phyloP scores from a whole-genome alignment of 2,888 invertebrate genomes.

The Allygus modestus region DNA sequence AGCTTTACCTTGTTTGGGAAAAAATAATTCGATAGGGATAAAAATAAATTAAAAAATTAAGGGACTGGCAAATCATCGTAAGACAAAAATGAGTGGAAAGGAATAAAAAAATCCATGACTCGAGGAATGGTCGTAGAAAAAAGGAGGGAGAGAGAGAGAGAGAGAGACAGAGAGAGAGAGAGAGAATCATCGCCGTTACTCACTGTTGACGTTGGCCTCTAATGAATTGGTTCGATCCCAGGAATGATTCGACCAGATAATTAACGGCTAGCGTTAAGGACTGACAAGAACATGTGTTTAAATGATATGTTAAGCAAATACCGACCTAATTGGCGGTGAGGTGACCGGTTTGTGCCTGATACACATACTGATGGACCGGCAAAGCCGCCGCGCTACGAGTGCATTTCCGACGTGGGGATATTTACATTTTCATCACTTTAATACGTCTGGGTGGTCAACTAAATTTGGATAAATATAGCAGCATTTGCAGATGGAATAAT shows the following conservation, averaged over 20 bases:
- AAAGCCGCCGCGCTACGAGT: slow-evolving; percentile 6
- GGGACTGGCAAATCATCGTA: too few relatives aligned
- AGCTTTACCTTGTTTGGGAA: too few relatives aligned
- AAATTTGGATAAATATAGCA: too few relatives aligned
- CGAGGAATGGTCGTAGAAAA: too few relatives aligned
- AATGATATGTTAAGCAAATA: slow-evolving; percentile 64
- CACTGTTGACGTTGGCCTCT: slow-evolving; percentile 12
- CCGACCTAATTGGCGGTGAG: slow-evolving; percentile 60
- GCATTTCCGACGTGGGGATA: not conserved
- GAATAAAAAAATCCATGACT: too few relatives aligned
- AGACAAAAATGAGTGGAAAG: too few relatives aligned
- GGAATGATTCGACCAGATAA: slow-evolving; percentile 26
- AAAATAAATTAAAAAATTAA: too few relatives aligned
- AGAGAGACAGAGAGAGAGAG: not conserved
- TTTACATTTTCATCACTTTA: too few relatives aligned
- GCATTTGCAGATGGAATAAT: too few relatives aligned
- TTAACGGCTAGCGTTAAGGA: slow-evolving; percentile 59
- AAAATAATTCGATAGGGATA: too few relatives aligned
- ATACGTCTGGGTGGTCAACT: too few relatives aligned
- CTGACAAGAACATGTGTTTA: slow-evolving; percentile 62
- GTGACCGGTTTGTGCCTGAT: slow-evolving; percentile 58
- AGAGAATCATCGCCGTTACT: not conserved
- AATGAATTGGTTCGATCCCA: slow-evolving; percentile 49
- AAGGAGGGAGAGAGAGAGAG: not conserved
- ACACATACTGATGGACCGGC: slow-evolving; percentile 34